Evolutionary conservation across 2,888 invertebrate genomes (phyloP), one percentile per base, ranked within the genome.

Genomic region (Poecilobothrus nobilitatus): DNA sequence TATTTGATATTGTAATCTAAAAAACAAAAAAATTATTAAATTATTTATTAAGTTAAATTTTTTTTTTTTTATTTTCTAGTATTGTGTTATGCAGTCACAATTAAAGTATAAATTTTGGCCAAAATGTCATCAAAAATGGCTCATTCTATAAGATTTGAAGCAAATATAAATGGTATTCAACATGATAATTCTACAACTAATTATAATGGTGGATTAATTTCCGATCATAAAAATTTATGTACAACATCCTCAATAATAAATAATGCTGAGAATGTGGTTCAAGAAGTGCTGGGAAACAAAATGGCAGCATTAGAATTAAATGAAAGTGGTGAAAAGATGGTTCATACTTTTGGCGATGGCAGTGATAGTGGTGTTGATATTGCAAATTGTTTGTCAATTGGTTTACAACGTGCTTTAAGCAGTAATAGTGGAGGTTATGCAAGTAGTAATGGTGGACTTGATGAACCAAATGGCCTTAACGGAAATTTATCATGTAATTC

Each of bases 311-410:
- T 78, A 70, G 79, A 78, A 68, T 71, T 81, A 34, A 76, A 75
- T 66, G 76, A 75, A 5, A 70, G 64, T 44, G 65, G 67, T 8
- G 18, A 68, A 22, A 70, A 20, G 6, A 68, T 67, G 33, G 62
- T 15, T 27, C 65, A 69, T 66, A 70, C 68, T 66, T 72, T 66
- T n/a, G 88, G 89, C 72, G 90, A 91, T 71, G 91, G 92, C 70
- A 91, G 91, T 78, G 92, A 92, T 77, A 92, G 92, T 76, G 92
- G 92, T 7, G 89, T 92, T 20, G 92, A 92, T 76, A 89, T 91
- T 66, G 83, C 83, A 68, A 76, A 72, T 41, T 75, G 76, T 66
- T 73, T 75, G 76, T 83, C 72, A 74, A 78, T 75, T 76, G 83
- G 83, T n/a, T 76, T 84, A 69, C 82, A 84, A 70, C 80, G 86